Evolutionary conservation across 2,888 invertebrate genomes (phyloP), one percentile per base, ranked within the genome.

Genomic region (Agonopterix alstromeriana): DNA sequence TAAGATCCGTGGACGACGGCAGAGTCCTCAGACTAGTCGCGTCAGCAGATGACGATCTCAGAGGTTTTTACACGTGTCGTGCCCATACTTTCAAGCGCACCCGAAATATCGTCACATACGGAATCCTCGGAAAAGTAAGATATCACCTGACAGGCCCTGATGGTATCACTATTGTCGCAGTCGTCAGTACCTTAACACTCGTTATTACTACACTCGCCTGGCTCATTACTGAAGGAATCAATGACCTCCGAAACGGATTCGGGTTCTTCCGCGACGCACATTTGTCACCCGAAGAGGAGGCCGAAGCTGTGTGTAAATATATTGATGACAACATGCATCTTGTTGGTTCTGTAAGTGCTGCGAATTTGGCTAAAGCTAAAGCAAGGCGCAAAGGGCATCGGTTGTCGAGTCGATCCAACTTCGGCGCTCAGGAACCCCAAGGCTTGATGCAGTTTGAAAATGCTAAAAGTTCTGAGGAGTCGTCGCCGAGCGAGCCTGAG

Each of bases 21-120:
- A 73, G 70, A 57, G 70, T 86, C 1, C 66, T 85, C 2, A 71
- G 73, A 51, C 67, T 87, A 8, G 61, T 74, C 2, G 74, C 82
- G 1, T 61, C 71, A 47, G 75, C 72, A 2, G 67, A 77, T 46
- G 75, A 77, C 43, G 76, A 84, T 44, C 60, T 80, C 5, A 65
- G 77, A 61, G 85, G 86, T 2, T 86, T 84, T 56, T 87, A 85
- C 50, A 86, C 86, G 3, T 88, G 87, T 54, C 69, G 86, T 44
- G 75, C 76, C 1, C 75, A 77, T 50, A 64, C 58, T 40, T 73
- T 73, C 41, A 77, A 66, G 46, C 61, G 60, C 1, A 81, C 79
- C 8, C 67, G 60, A 11, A 88, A 87, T 53, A 65, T 86, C 10
- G 73, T 87, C 9, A 87, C 86, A 1, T 87, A 85, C 47, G 87